Percentiles rank a stretch among this genome's conserved stretches.
Conservation (phyloP, 2,888 invertebrate species). For the Petrophora chlorosata region DNA sequence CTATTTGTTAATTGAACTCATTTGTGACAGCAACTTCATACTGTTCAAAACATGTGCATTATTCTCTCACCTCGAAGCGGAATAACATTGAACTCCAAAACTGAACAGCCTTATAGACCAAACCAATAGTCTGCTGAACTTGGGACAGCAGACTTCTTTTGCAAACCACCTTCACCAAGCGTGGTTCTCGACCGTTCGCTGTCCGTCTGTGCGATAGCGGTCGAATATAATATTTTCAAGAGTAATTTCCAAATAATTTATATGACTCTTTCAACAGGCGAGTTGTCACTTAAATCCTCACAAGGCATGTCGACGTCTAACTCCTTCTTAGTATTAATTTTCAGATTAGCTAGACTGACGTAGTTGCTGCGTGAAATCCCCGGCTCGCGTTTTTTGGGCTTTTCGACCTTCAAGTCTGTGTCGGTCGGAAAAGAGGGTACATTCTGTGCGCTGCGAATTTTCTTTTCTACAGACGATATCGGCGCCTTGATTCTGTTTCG, state of each 20-base stretch:
- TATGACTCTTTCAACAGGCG: constrained; percentile 63
- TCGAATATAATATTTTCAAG: background rate
- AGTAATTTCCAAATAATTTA: constrained; percentile 31
- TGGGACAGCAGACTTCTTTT: too few relatives aligned
- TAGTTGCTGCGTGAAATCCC: constrained; percentile 76
- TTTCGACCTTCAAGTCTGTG: constrained; percentile 25
- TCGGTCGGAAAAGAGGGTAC: background rate
- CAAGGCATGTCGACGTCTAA: constrained; percentile 43
- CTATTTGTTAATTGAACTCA: too few relatives aligned
- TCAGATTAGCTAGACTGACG: constrained; percentile 75
- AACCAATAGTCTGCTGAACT: background rate
- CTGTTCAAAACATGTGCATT: too few relatives aligned
- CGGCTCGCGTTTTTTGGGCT: constrained; percentile 50
- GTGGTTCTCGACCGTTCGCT: too few relatives aligned
- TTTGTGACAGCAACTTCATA: too few relatives aligned
- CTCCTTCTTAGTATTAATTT: constrained; percentile 65
- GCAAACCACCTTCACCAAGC: too few relatives aligned
- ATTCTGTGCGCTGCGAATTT: constrained; percentile 24
- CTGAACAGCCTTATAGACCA: background rate
- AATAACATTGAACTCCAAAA: too few relatives aligned
- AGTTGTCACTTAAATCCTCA: constrained; percentile 28
- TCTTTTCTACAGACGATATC: constrained; percentile 29
- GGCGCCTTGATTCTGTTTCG: constrained; percentile 62
- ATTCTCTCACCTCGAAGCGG: too few relatives aligned
- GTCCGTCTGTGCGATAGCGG: too few relatives aligned